phyloP scores from a whole-genome alignment of 2,888 invertebrate species.

The Oscheius sp. region DNA sequence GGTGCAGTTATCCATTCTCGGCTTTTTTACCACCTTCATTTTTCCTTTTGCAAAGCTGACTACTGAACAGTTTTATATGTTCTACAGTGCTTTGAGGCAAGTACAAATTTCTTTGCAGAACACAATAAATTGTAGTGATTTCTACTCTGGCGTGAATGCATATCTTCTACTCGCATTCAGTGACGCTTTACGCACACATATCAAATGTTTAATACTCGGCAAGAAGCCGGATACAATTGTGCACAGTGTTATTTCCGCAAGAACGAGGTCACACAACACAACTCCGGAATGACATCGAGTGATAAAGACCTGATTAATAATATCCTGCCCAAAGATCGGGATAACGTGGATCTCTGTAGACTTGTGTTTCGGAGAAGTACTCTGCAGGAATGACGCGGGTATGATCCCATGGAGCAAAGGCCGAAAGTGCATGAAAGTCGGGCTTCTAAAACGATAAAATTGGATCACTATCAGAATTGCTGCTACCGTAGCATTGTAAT shows the following conservation, averaged over 20 bases:
- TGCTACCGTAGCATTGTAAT: not conserved
- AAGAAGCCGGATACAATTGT: not conserved
- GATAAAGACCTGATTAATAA: not conserved
- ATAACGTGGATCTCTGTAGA: slow-evolving; percentile 26
- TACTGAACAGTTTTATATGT: slow-evolving; percentile 36
- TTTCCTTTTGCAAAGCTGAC: slow-evolving; percentile 11
- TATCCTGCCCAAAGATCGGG: slow-evolving; percentile 24
- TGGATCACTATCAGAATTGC: slow-evolving; percentile 1
- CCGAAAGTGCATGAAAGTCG: slow-evolving; percentile 25
- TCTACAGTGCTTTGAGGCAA: slow-evolving; percentile 39
- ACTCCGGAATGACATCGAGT: too few species aligned
- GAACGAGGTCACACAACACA: not conserved
- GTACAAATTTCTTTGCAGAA: not conserved
- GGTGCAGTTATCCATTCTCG: slow-evolving; percentile 25
- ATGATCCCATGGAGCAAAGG: slow-evolving; percentile 20
- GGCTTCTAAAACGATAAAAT: slow-evolving; percentile 11
- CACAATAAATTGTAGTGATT: slow-evolving; percentile 18
- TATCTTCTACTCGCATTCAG: slow-evolving; percentile 34
- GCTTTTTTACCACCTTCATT: slow-evolving; percentile 20
- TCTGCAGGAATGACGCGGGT: slow-evolving; percentile 15
- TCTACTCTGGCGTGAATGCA: slow-evolving; percentile 35
- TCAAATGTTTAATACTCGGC: not conserved
- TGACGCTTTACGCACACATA: slow-evolving; percentile 29
- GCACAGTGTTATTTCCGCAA: slow-evolving; percentile 20
- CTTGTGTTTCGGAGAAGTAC: slow-evolving; percentile 17